phyloP scores from a whole-genome alignment of 2,113 vertebrate species.

The Macheiramphus alcinus region DNA sequence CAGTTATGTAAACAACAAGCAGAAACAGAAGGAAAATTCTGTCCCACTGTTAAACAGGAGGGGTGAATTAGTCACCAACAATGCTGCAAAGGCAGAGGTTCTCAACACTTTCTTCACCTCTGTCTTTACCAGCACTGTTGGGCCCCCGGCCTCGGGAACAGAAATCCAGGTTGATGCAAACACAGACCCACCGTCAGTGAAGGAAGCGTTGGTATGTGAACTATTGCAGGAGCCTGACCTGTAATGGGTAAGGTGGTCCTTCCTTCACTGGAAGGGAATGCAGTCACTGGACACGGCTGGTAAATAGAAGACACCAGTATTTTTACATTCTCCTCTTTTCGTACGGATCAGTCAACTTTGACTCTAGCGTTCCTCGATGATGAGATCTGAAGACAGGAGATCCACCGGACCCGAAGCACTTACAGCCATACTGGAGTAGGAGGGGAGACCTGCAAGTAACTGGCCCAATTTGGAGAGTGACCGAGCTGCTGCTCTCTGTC shows the following conservation, averaged over 20 bases:
- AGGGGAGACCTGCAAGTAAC: not conserved
- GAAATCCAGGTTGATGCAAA: too few species aligned
- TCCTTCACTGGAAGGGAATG: not conserved
- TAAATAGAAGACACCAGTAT: not conserved
- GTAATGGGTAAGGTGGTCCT: not conserved
- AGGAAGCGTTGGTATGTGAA: too few species aligned
- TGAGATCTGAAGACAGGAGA: not conserved
- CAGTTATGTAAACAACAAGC: too few species aligned
- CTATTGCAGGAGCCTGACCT: too few species aligned
- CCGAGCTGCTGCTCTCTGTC: not conserved
- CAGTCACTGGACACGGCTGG: not conserved
- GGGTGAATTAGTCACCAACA: too few species aligned
- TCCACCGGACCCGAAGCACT: not conserved
- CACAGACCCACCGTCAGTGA: too few species aligned
- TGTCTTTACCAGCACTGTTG: too few species aligned
- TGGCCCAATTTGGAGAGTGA: not conserved
- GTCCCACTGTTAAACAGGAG: too few species aligned
- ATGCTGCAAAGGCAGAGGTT: too few species aligned
- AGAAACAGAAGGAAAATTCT: too few species aligned
- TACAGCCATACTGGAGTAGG: fast-evolving
- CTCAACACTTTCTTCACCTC: too few species aligned
- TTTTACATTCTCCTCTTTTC: not conserved
- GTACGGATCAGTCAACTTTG: not conserved
- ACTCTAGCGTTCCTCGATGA: not conserved
- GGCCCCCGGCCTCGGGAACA: too few species aligned